Evolutionary conservation across 2,888 invertebrate species (phyloP), one percentile per base, ranked within the genome.

Genomic region (Catocala nupta): DNA sequence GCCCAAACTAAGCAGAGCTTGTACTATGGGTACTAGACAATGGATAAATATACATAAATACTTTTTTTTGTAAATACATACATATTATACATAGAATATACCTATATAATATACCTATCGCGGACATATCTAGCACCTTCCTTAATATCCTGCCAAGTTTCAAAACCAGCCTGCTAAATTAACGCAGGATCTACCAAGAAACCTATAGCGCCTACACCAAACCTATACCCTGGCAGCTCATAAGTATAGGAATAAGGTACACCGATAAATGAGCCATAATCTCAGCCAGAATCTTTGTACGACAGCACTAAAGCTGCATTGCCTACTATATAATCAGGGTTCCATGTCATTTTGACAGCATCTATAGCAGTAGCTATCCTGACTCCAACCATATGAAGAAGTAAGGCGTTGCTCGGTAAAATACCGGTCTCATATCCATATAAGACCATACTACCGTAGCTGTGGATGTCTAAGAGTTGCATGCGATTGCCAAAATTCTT

Each of bases 381-480:
- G 0, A 91, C 86, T 5, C 87, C 95, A 0, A 91, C 80, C 0
- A 80, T 51, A 42, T 93, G 85, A 0, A 95, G 73, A n/a, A 84
- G 81, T 0, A 91, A 78, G 25, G 86, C 92, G 68, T 96, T 95
- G 0, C 90, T 87, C 11, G 95, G 95, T 62, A 95, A 80, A 0
- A 86, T 86, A 45, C 89, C 88, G n/a, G 81, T 82, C 0, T 90
- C 92, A 39, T 77, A 92, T 0, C 89, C 92, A 44, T 77, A 93
- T 0, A 93, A 78, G 39, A 97, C 84, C 83, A 95, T 95, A 73
- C 95, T 95, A 34, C 97, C 97, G 78, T 95, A 97, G 12, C 97
- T 96, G 84, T 98, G 98, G 44, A 97, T 90, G 8, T 96, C 96
- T 10, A 96, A 98, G 57, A 96, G 88, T 63, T 95, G 95, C 5